phyloP scores from a whole-genome alignment of 2,113 vertebrate species.

The Heloderma charlesbogerti region DNA sequence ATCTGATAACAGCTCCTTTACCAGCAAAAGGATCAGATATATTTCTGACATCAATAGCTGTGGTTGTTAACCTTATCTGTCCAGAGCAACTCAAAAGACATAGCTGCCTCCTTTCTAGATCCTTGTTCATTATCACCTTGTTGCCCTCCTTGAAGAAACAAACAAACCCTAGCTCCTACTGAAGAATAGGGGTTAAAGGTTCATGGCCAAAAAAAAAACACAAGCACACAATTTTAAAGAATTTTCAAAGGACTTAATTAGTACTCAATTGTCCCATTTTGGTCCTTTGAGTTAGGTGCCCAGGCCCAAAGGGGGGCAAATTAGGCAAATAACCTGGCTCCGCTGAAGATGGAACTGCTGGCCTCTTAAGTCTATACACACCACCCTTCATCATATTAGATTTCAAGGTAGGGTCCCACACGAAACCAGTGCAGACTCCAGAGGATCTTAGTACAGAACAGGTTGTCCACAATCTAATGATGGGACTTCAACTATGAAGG shows the following conservation, averaged over 20 bases:
- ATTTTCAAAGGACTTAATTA: not conserved
- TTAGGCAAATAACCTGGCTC: not conserved
- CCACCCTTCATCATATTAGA: not conserved
- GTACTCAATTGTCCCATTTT: not conserved
- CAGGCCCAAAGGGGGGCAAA: not conserved
- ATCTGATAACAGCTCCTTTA: not conserved
- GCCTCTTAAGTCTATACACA: not conserved
- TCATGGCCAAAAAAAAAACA: not conserved
- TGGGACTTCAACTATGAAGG: not conserved
- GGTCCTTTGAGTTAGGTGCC: too few relatives aligned
- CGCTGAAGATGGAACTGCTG: not conserved
- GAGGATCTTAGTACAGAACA: not conserved
- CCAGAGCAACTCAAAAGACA: not conserved
- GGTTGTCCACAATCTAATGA: not conserved
- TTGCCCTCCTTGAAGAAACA: not conserved
- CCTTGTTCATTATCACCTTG: not conserved
- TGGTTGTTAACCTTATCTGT: not conserved
- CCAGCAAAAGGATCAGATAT: not conserved
- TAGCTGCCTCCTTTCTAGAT: not conserved
- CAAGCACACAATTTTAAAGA: not conserved
- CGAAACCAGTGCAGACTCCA: not conserved
- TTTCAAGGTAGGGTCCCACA: not conserved
- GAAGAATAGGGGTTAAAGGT: not conserved
- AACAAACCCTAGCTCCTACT: not conserved
- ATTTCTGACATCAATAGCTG: not conserved